Conservation (phyloP, 2,113 vertebrate genomes). For the Rhea pennata region DNA sequence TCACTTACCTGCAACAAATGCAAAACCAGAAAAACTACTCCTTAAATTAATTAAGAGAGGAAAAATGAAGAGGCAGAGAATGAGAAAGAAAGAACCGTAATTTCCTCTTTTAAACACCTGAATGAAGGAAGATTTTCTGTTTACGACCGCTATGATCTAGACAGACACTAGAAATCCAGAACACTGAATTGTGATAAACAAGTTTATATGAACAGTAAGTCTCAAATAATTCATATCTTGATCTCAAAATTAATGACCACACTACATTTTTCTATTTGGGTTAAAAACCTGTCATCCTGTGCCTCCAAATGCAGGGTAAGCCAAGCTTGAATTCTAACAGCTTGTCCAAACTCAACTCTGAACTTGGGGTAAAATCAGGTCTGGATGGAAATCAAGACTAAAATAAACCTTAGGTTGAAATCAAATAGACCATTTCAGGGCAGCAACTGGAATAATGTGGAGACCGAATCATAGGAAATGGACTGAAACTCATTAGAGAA, state of each 20-base stretch:
- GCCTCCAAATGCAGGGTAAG: background rate
- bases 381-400: background rate
- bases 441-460: background rate
- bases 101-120: background rate
- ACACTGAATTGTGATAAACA: background rate
- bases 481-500: background rate
- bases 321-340: background rate
- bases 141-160: background rate
- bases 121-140: background rate
- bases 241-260: background rate
- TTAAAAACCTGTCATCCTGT: background rate
- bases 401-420: background rate
- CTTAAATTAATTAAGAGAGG: slow-evolving; percentile 63
- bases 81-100: slow-evolving; percentile 1
- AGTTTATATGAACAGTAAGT: background rate
- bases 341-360: rapidly evolving
- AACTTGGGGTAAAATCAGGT: background rate
- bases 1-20: slow-evolving; percentile 38
- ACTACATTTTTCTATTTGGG: background rate
- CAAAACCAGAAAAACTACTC: slow-evolving; percentile 24
- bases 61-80: slow-evolving; percentile 30
- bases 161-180: background rate
- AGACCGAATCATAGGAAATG: background rate
- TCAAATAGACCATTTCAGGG: background rate
- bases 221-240: background rate